Evolutionary conservation across 2,797 vertebrate species (phyloP), one percentile per base, ranked within the genome.

Genomic region (Percopsis omiscomaycus): DNA sequence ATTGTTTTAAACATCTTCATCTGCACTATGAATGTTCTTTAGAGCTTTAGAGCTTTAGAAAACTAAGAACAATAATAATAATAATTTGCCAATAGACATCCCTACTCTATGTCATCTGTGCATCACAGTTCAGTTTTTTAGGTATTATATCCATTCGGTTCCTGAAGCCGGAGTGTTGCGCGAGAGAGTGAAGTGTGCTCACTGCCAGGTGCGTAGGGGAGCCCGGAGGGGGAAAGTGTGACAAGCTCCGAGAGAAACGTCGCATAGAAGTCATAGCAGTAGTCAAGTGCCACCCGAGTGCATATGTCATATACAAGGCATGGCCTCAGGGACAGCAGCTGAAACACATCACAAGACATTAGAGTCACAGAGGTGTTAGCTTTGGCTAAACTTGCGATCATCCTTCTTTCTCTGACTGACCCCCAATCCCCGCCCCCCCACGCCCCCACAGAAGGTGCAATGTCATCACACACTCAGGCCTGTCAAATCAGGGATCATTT

Each of bases 241-340:
- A 86, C 84, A 88, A 68, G 81, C 74, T 74, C 80, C 78, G 73
- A 73, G 75, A 68, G 78, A 86, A 86, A 76, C 80, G 81, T 85
- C 45, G 50, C 70, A 46, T 74, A 5, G 62, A 77, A 82, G 83
- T 84, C 82, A 76, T 83, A 77, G 80, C 48, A 68, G 75, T 75
- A 84, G 84, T 82, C 76, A 71, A 53, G 74, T 88, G 82, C 74
- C 86, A 87, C 76, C 42, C 77, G 70, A 85, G 79, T 81, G 83
- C 82, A 90, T 81, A 86, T 90, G 90, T 89, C 87, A 87, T 71
- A 82, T 87, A 83, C 79, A 79, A 74, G 82, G 82, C 85, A 71
- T 80, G 78, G 85, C 85, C 82, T 79, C 81, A 58, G 84, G 87
- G 85, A 84, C 46, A 88, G 79, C 87, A 88, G 88, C 85, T 87